Conservation (phyloP, 2,797 vertebrate species). For the Paguma larvata region DNA sequence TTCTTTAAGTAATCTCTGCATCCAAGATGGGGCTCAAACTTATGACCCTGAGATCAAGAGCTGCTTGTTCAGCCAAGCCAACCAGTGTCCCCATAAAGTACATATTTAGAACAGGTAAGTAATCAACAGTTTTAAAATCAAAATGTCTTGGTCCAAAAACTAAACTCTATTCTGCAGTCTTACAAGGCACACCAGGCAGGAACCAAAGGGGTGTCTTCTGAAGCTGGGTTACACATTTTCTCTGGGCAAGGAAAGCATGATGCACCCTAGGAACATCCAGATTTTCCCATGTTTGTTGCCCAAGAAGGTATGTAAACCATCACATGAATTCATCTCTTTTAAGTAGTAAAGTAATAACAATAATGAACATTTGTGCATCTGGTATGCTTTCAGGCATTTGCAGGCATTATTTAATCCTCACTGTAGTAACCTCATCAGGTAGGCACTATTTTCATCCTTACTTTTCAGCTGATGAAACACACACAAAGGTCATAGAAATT, state of each 20-base stretch:
- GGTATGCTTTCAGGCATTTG: neutral
- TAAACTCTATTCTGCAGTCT: neutral
- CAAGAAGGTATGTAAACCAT: neutral
- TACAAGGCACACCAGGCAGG: neutral
- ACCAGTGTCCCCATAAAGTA: neutral
- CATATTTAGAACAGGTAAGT: conserved; percentile 35
- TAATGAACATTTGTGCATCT: neutral
- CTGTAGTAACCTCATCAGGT: neutral
- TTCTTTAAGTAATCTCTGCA: too few relatives aligned
- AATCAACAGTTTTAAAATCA: neutral
- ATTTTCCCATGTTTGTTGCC: neutral
- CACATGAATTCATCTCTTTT: neutral
- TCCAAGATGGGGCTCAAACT: too few relatives aligned
- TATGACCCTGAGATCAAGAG: too few relatives aligned
- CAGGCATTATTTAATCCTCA: neutral
- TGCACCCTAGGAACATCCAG: neutral
- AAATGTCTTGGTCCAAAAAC: conserved; percentile 16
- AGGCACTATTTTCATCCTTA: neutral
- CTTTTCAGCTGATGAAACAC: neutral
- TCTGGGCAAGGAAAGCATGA: neutral
- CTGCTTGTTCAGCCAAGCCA: too few relatives aligned
- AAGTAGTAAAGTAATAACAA: conserved; percentile 8
- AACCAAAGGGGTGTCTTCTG: neutral
- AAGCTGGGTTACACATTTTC: neutral
- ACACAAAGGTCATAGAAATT: neutral